phyloP scores from a whole-genome alignment of 2,113 vertebrate species.

The Euleptes europaea region DNA sequence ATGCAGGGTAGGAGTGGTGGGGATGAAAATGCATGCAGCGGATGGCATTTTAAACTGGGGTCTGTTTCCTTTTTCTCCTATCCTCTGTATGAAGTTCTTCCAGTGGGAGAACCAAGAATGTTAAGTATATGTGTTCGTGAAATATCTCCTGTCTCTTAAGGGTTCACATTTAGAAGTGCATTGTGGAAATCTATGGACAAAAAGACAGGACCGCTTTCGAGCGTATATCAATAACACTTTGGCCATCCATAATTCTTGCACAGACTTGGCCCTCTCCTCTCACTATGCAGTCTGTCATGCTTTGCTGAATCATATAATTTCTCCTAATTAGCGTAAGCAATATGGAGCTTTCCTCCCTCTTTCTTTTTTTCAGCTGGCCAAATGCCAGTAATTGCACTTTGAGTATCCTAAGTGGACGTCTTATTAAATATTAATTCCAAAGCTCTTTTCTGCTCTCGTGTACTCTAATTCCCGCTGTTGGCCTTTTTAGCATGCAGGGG shows the following conservation, averaged over 20 bases:
- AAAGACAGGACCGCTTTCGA: slow-evolving; percentile 58
- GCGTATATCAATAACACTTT: slow-evolving; percentile 54
- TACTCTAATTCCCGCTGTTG: slow-evolving; percentile 19
- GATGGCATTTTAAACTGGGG: slow-evolving; percentile 6
- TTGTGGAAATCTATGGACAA: slow-evolving; percentile 68
- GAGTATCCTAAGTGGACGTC: slow-evolving; percentile 65
- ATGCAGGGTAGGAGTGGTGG: background rate
- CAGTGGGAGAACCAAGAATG: slow-evolving; percentile 26
- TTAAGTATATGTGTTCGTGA: slow-evolving; percentile 17
- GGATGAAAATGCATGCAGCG: too few species aligned
- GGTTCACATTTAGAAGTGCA: slow-evolving; percentile 52
- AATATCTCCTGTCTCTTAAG: slow-evolving; percentile 26
- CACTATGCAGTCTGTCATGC: slow-evolving; percentile 66
- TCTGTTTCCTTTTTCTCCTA: background rate
- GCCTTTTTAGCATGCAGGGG: slow-evolving; percentile 19
- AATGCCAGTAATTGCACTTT: slow-evolving; percentile 64
- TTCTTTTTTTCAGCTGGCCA: slow-evolving; percentile 56
- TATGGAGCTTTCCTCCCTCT: slow-evolving; percentile 47
- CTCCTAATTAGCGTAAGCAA: slow-evolving; percentile 75
- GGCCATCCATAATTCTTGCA: slow-evolving; percentile 69
- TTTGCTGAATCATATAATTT: slow-evolving; percentile 78
- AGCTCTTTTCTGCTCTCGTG: slow-evolving; percentile 39
- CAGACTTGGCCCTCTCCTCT: slow-evolving; percentile 67
- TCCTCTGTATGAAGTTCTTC: background rate
- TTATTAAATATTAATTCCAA: slow-evolving; percentile 67